Conservation (phyloP, 1,140 invertebrate species). For the Alviniconcha marisindica region DNA sequence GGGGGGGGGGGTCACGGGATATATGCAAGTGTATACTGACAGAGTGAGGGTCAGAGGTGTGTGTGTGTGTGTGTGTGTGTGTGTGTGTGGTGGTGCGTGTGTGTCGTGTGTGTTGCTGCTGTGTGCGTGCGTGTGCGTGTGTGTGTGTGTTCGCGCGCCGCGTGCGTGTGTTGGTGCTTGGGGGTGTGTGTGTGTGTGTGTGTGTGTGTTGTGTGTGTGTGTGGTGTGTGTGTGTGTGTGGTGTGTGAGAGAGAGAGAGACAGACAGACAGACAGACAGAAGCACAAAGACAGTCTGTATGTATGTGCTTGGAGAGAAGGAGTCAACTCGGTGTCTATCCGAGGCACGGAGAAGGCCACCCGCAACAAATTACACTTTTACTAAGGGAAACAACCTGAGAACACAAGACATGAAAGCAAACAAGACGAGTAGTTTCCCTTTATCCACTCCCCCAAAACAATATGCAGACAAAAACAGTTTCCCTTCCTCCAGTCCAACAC, state of each 20-base stretch:
- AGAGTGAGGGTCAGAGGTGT: background rate
- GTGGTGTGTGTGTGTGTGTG: constrained; percentile 9
- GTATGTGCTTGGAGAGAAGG: background rate
- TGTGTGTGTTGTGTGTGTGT: too few species aligned
- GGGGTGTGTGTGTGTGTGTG: too few species aligned
- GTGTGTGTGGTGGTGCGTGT: background rate
- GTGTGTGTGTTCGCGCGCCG: background rate
- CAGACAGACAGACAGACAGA: background rate
- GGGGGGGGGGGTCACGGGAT: background rate
- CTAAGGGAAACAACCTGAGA: too few species aligned
- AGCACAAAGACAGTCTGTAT: too few species aligned
- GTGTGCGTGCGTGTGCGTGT: background rate
- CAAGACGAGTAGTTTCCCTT: too few species aligned
- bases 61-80: constrained; percentile 14
- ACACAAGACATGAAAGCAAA: too few species aligned
- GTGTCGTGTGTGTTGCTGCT: background rate
- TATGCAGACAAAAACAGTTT: too few species aligned
- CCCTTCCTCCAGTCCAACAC: too few species aligned
- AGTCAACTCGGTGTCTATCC: too few species aligned
- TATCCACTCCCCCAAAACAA: too few species aligned
- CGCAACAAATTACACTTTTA: too few species aligned
- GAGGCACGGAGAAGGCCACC: too few species aligned
- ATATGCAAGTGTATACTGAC: background rate
- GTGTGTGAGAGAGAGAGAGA: background rate
- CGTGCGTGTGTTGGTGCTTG: background rate